phyloP scores from a whole-genome alignment of 1,140 invertebrate species.

The Globodera rostochiensis region DNA sequence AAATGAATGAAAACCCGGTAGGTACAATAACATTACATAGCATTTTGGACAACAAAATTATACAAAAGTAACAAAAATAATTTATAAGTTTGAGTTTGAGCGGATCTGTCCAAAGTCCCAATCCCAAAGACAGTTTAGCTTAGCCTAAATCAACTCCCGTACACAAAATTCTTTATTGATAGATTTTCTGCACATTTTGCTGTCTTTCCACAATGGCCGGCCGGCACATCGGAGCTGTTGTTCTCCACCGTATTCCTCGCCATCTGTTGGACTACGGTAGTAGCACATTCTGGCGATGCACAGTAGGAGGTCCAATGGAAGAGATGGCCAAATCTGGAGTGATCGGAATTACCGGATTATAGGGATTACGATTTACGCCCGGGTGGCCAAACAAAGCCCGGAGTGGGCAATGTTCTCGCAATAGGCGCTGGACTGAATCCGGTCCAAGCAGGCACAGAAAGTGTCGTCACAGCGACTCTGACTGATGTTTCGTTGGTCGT shows the following conservation, averaged over 20 bases:
- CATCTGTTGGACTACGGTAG: not conserved
- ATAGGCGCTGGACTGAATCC: conserved; percentile 26
- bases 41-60: too few relatives aligned
- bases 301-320: conserved; percentile 40
- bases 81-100: too few relatives aligned
- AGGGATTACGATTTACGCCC: conserved; percentile 6
- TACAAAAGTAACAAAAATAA: too few relatives aligned
- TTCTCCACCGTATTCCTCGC: not conserved
- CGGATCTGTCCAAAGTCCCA: too few relatives aligned
- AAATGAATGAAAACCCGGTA: too few relatives aligned
- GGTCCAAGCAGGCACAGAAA: conserved; percentile 29
- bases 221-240: too few relatives aligned
- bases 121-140: too few relatives aligned
- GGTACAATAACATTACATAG: too few relatives aligned
- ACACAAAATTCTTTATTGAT: too few relatives aligned
- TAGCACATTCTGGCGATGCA: not conserved
- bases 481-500: conserved; percentile 32
- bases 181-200: too few relatives aligned
- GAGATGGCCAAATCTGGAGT: conserved; percentile 31
- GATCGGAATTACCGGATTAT: not conserved
- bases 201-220: too few relatives aligned
- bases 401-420: conserved; percentile 31
- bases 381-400: conserved; percentile 34
- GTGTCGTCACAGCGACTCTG: conserved; percentile 31
- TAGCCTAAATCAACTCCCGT: too few relatives aligned